These are phyloP conservation scores for Tilapia sparmanii DNA, from an alignment of 2,113 vertebrate genomes.

Conservation along the genomic window DNA sequence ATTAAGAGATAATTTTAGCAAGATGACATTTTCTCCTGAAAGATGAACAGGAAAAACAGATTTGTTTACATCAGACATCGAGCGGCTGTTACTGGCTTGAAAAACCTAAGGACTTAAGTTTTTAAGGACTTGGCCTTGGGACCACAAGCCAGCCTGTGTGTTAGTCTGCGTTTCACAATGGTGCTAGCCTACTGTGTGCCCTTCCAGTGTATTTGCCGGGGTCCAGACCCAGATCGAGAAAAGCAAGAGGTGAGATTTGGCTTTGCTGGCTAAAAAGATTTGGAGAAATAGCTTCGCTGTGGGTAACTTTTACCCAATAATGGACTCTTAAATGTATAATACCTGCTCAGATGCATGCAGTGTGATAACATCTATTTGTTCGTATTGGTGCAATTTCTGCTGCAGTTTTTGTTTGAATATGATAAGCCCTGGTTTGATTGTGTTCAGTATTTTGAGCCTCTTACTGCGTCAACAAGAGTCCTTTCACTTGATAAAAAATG, in stretches of 20 bases:
- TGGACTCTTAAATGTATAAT: background rate
- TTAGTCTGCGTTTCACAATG: slow-evolving; percentile 51
- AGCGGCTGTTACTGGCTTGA: background rate
- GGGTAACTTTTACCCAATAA: slow-evolving; percentile 19
- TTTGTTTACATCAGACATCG: slow-evolving; percentile 3
- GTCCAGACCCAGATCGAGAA: slow-evolving; percentile 53
- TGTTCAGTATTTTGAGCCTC: background rate
- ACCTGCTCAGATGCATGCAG: background rate
- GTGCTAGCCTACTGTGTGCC: slow-evolving; percentile 72
- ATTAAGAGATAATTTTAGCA: background rate
- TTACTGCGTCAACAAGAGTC: slow-evolving; percentile 1
- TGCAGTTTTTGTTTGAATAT: slow-evolving; percentile 23
- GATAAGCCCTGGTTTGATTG: slow-evolving; percentile 5
- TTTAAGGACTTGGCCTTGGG: background rate
- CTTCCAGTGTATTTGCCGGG: slow-evolving; percentile 77
- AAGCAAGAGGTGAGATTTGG: slow-evolving; percentile 74
- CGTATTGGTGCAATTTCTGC: slow-evolving; percentile 5
- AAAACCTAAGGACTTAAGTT: background rate
- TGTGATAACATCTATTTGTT: slow-evolving; percentile 22
- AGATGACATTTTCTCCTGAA: background rate
- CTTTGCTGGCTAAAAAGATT: background rate
- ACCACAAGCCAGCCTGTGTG: background rate
- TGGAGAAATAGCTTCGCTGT: background rate
- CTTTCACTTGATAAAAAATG: background rate
- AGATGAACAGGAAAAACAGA: background rate